Base-by-base conservation (phyloP, 2,888 invertebrate genomes). In the Horisme vitalbata region DNA sequence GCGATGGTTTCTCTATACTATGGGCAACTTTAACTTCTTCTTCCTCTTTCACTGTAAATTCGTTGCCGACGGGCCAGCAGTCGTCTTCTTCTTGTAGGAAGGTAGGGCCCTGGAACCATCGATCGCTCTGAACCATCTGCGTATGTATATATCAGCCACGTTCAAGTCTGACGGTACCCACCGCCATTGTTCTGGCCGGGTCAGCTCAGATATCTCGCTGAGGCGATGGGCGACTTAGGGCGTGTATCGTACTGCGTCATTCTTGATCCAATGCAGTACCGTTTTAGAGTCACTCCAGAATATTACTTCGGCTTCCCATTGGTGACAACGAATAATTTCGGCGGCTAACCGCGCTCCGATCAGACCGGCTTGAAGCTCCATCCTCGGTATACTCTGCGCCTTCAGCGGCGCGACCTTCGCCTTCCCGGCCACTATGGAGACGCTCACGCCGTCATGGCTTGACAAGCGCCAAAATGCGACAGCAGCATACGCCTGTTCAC, bases 181-280 rank as follows among this genome's bases (percentile, higher is more conserved):
- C 4, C 4, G 4, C 21, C 21, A 7, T 6, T 21, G 21, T 7
- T 21, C 21, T 2, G 5, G 21, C 21, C 21, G 21, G 5, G 5
- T 21, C 8, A 7, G 21, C 7, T 21, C 5, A 21, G 5, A 3
- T 3, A 6, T 21, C 21, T 6, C 21, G 8, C 4, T 7, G 21
- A 21, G 21, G 2, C 41, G 15, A 12, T 41, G 33, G 13, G 41
- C 31, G 4, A 41, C 41, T 11, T 11, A 41, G 2, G 33, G 34
- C 9, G 26, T 27, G 12, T 26, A 36, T 9, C 26, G 14, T 18
- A 9, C 9, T 8, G 26, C 24, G 9, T 27, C 36, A 9, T 24
- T 36, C 1, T 15, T 13, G 4, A 36, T 26, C 36, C 36, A 36
- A 10, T 27, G 27, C 1, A 36, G 18, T 18, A n/a, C n/a, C n/a